Base-by-base conservation (phyloP, 2,113 vertebrate species). In the Ochotona curzoniae region DNA sequence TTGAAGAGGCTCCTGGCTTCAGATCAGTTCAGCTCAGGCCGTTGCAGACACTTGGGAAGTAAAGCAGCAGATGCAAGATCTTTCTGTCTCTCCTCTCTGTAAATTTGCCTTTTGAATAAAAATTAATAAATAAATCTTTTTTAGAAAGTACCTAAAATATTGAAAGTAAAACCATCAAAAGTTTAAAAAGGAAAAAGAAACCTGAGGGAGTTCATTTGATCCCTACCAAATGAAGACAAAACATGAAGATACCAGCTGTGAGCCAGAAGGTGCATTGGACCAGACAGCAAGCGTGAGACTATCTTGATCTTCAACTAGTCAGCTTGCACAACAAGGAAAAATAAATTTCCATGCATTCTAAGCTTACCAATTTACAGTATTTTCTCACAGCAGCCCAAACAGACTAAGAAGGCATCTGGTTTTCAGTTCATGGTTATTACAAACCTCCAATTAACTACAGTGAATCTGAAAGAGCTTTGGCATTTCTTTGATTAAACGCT, bases 381-480 rank as follows among this genome's bases (percentile, higher is more conserved):
- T 71, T 90, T 81, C 9, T 63, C 47, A 90, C 8, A 49, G 32
- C 32, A 71, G 32, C 5, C 49, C 69, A 44, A 88, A 71, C 26
- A 51, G 35, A 38, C 51, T 71, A 49, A 75, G 44, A 54, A 4
- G 20, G n/a, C 8, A 30, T 18, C 3, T n/a, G 35, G 38, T 87
- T 96, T 88, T 76, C 15, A 89, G 51, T 90, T 87, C 32, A 71
- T 21, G 47, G 14, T 30, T 21, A 66, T 35, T 81, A 57, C 14
- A 85, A 94, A 57, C 7, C 82, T 75, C 12, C 28, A 81, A 2
- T 86, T 86, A 47, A 73, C 79, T 87, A 90, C 80, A 35, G 10
- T n/a, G 17, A 87, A 79, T 12, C 17, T 92, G 32, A 32, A 90
- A 28, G 30, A 20, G 8, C 23, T 47, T 66, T 87, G 69, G 49